Base-by-base conservation (phyloP, 2,797 vertebrate species). In the Darevskia nairensis region DNA sequence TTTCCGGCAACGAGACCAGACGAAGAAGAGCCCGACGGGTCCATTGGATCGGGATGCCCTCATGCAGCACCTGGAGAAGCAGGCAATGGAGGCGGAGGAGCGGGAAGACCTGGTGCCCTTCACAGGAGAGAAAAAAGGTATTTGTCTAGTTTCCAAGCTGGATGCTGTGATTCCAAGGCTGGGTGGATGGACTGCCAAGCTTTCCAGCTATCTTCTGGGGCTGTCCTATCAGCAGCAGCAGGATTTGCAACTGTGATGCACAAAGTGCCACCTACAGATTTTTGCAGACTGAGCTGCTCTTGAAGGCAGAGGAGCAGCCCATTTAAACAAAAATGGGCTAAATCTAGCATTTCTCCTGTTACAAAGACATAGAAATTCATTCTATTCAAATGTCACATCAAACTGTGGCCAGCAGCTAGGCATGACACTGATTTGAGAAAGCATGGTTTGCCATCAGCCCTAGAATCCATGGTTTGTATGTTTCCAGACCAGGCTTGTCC, bases 91-190 rank as follows among this genome's bases (percentile, higher is more conserved):
- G 92, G 92, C 94, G 44, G 89, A 91, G 46, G 99, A 98, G 89
- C 95, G 97, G 8, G 98, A 98, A 0, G 98, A 99, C 94, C 96
- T 99, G 93, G 98, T 99, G 91, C 99, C 99, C 91, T 99, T 98
- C 96, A 99, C 98, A 0, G 97, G 98, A 15, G 98, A 99, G 96
- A 99, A 99, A 95, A 99, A 98, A 97, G 99, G 98, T 99, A 92
- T 55, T 55, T 55, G 11, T 55, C 3, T 4, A 0, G 71, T 29
- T 83, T 64, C 23, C 13, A n/a, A 3, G 25, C 10, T 21, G 19
- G 17, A 61, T 50, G 78, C 55, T 11, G 8, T 27, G 35, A 29
- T 21, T 17, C 39, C 4, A 10, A 71, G 68, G 29, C 25, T 11
- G 3, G 17, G 13, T 4, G 23, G 66, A 10, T 10, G 80, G 66